phyloP scores from a whole-genome alignment of 2,797 vertebrate species.

The Benthosema pterotum region DNA sequence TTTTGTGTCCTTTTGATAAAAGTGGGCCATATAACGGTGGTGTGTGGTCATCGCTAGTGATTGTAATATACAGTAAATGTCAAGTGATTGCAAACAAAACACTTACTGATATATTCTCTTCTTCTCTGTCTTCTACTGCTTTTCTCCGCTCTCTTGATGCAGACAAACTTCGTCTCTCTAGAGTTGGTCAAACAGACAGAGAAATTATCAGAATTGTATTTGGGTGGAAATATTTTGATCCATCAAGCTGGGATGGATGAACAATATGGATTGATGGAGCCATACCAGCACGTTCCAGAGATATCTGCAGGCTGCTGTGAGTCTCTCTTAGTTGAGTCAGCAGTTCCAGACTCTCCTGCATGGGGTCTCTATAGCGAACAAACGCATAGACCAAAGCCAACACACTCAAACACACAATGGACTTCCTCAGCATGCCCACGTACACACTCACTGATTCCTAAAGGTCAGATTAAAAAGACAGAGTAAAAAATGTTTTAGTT shows the following conservation, averaged over 20 bases:
- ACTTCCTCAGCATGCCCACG: conserved; percentile 36
- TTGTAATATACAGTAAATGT: too few species aligned
- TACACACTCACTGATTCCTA: conserved; percentile 59
- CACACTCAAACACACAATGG: conserved; percentile 35
- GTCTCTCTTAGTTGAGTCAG: conserved; percentile 78
- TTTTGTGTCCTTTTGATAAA: too few species aligned
- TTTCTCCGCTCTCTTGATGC: too few species aligned
- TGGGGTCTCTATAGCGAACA: conserved; percentile 67
- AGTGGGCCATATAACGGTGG: too few species aligned
- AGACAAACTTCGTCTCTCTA: too few species aligned
- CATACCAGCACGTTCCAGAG: conserved; percentile 73
- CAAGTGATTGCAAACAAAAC: too few species aligned
- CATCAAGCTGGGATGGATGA: too few species aligned
- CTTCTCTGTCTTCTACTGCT: too few species aligned
- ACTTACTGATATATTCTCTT: background rate
- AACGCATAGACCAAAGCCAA: conserved; percentile 54
- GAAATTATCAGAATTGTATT: background rate
- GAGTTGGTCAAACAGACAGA: background rate
- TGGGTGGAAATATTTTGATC: too few species aligned
- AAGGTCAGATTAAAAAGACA: too few species aligned
- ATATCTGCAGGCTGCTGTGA: conserved; percentile 72
- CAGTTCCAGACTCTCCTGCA: conserved; percentile 77
- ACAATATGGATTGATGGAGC: background rate
- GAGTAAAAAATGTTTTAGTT: background rate
- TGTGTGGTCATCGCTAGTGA: too few species aligned